Conservation (phyloP, 2,888 invertebrate genomes). For the Drosophila merina region DNA sequence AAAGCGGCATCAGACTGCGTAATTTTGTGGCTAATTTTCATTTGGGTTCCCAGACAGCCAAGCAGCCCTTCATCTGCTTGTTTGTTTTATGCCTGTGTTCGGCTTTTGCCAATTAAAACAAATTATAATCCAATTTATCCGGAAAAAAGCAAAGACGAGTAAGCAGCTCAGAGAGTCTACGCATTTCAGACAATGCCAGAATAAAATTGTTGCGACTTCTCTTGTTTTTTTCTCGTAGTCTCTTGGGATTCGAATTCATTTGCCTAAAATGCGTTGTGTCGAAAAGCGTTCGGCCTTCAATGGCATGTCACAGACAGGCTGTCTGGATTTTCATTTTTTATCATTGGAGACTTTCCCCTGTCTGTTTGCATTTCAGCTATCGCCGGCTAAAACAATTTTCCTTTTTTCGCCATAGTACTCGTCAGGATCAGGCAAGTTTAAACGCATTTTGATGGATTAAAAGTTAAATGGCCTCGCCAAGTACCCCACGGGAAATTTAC, state of each 20-base stretch:
- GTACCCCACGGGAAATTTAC: constrained; percentile 47
- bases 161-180: constrained; percentile 5
- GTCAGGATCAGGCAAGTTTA: constrained; percentile 31
- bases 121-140: constrained; percentile 75
- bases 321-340: constrained; percentile 42
- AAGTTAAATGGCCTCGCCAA: constrained; percentile 59
- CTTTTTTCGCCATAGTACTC: constrained; percentile 47
- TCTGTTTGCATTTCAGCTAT: constrained; percentile 28
- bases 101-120: constrained; percentile 75
- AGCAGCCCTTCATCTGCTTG: constrained; percentile 21
- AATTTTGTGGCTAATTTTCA: constrained; percentile 69
- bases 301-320: constrained; percentile 45
- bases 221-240: constrained; percentile 27
- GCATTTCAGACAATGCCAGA: constrained; percentile 29
- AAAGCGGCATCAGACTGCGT: constrained; percentile 72
- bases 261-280: constrained; percentile 45
- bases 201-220: constrained; percentile 23
- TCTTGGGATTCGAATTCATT: constrained; percentile 51
- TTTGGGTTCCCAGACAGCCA: constrained; percentile 29
- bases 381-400: constrained; percentile 53
- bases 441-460: constrained; percentile 69
- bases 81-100: constrained; percentile 44
- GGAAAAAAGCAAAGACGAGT: constrained; percentile 57
- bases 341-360: constrained; percentile 21
- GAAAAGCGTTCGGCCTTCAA: constrained; percentile 62